A percentile compares a stretch with the other conserved stretches of the same genome.
phyloP scores from a whole-genome alignment of 2,113 vertebrate genomes.

The Sebastes fasciatus region DNA sequence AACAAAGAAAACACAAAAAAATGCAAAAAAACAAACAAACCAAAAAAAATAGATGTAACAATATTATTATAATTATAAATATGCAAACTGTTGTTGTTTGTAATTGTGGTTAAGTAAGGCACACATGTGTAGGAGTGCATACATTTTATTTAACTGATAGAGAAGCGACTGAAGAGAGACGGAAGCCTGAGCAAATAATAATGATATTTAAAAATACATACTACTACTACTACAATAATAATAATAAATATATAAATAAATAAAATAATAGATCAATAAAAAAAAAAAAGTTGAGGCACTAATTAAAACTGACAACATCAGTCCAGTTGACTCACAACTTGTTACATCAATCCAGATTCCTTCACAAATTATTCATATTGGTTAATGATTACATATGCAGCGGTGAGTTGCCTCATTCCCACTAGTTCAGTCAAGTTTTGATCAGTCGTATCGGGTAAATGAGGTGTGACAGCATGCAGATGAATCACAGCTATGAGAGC shows the following conservation, averaged over 20 bases:
- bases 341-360: not conserved
- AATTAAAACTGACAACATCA: not conserved
- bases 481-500: constrained; percentile 5
- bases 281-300: not conserved
- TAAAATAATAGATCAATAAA: not conserved
- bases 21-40: not conserved
- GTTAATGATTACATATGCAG: constrained; percentile 7
- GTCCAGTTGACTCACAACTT: not conserved
- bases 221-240: not conserved
- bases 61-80: not conserved
- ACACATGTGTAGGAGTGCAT: not conserved
- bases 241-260: not conserved
- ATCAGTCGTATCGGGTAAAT: constrained; percentile 3
- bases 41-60: not conserved
- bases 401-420: constrained; percentile 3
- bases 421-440: constrained; percentile 8
- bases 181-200: not conserved
- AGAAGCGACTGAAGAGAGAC: not conserved
- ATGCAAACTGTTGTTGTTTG: not conserved
- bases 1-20: not conserved
- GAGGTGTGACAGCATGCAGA: constrained; percentile 15
- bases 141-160: not conserved
- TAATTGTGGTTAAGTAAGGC: not conserved
- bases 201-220: not conserved
- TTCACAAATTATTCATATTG: constrained; percentile 2